Conservation (phyloP, 64 coral and sea anemone species). For the Platygyra sinensis region DNA sequence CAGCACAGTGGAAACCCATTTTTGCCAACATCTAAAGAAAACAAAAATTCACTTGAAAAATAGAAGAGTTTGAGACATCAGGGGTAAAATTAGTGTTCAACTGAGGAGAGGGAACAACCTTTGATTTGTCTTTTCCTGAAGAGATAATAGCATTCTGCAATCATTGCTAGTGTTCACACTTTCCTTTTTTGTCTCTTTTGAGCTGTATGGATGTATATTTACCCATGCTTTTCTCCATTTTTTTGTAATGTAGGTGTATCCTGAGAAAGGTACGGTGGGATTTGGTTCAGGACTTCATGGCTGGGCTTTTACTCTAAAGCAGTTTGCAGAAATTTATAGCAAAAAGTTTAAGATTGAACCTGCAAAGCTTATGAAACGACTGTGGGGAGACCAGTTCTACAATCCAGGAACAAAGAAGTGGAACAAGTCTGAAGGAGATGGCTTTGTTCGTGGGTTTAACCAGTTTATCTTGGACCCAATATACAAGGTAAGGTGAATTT, state of each 20-base stretch:
- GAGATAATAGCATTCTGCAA: no score
- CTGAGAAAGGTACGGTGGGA: constrained; percentile 88
- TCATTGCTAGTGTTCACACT: no score
- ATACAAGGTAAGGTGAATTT: constrained; percentile 67
- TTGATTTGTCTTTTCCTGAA: no score
- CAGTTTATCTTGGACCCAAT: constrained; percentile 94
- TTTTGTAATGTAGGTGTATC: constrained; percentile 47
- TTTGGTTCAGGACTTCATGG: constrained; percentile 98
- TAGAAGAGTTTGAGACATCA: no score
- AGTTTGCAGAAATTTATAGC: constrained; percentile 90
- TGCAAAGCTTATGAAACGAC: constrained; percentile 80
- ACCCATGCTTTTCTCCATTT: background rate
- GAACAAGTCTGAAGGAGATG: constrained; percentile 54
- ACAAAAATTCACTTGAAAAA: no score
- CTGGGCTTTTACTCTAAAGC: constrained; percentile 94
- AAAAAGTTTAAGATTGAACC: constrained; percentile 87
- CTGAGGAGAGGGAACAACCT: no score
- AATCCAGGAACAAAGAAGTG: constrained; percentile 79
- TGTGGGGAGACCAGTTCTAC: constrained; percentile 94
- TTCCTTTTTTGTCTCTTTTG: no score
- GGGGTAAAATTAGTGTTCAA: no score
- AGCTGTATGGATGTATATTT: background rate
- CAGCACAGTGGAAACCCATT: no score
- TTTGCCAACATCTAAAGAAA: no score
- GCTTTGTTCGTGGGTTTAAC: constrained; percentile 85